These are phyloP conservation scores for Lophius piscatorius DNA, from an alignment of 2,113 vertebrate genomes.

Conservation along the genomic window DNA sequence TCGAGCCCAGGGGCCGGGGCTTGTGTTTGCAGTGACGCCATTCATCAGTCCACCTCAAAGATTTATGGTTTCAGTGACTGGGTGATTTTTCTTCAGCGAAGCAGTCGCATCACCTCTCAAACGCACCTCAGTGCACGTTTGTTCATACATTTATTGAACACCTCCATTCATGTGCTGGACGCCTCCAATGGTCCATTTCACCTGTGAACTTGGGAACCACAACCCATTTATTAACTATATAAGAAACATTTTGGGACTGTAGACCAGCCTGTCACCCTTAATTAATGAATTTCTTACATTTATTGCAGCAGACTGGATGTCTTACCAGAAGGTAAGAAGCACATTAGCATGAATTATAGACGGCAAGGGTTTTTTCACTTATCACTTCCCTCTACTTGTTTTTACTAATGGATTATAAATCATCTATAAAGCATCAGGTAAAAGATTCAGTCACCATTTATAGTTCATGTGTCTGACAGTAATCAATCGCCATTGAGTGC, in stretches of 20 bases:
- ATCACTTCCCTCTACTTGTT: not conserved
- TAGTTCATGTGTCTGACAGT: too few relatives aligned
- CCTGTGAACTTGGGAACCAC: not conserved
- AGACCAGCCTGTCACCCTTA: too few relatives aligned
- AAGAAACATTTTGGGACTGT: too few relatives aligned
- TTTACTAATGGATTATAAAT: not conserved
- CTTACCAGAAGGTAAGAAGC: not conserved
- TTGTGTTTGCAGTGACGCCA: not conserved
- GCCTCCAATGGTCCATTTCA: not conserved
- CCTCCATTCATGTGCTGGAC: not conserved
- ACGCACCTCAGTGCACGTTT: not conserved
- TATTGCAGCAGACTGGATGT: too few relatives aligned
- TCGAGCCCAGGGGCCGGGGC: not conserved
- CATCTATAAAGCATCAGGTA: not conserved
- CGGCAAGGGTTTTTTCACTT: not conserved
- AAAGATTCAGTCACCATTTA: not conserved
- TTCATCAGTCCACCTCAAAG: not conserved
- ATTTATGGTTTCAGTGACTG: not conserved
- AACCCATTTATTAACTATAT: too few relatives aligned
- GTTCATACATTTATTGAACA: not conserved
- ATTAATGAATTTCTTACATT: not conserved
- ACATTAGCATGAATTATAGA: not conserved
- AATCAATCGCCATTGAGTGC: not conserved
- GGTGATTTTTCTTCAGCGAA: not conserved
- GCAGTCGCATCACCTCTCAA: not conserved